Conservation (phyloP, 2,888 invertebrate species). For the Apodemia mormo region DNA sequence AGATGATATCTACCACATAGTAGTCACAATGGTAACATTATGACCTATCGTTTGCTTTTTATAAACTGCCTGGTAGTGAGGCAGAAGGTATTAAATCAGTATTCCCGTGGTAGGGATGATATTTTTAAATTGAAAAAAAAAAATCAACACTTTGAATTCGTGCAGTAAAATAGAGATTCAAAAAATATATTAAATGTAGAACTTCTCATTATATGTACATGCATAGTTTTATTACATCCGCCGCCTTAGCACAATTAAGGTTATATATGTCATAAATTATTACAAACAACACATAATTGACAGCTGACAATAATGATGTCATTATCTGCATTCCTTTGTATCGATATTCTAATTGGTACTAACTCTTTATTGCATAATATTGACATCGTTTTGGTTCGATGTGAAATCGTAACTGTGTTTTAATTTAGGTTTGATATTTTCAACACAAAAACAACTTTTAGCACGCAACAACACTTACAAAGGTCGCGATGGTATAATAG, state of each 20-base stretch:
- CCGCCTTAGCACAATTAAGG: background rate
- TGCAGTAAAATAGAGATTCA: too few species aligned
- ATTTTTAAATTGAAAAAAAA: too few species aligned
- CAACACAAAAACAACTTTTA: too few species aligned
- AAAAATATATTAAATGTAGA: background rate
- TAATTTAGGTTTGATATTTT: background rate
- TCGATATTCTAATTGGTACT: slow-evolving; percentile 1
- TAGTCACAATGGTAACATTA: too few species aligned
- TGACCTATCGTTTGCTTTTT: too few species aligned
- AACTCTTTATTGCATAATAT: slow-evolving; percentile 6
- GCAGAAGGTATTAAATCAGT: too few species aligned
- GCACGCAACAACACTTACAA: too few species aligned
- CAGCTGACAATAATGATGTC: slow-evolving; percentile 10
- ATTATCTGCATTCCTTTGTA: slow-evolving; percentile 10
- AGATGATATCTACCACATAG: too few species aligned
- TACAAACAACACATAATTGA: slow-evolving; percentile 8
- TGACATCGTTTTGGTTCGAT: background rate
- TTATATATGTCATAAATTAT: background rate
- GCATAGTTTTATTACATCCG: background rate
- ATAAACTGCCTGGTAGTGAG: too few species aligned
- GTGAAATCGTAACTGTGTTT: background rate
- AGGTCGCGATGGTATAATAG: too few species aligned
- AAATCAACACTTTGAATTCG: too few species aligned
- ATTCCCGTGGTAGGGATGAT: too few species aligned
- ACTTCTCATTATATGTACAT: background rate